phyloP scores from a whole-genome alignment of 2,113 vertebrate species.

The Gasterosteus nipponicus region DNA sequence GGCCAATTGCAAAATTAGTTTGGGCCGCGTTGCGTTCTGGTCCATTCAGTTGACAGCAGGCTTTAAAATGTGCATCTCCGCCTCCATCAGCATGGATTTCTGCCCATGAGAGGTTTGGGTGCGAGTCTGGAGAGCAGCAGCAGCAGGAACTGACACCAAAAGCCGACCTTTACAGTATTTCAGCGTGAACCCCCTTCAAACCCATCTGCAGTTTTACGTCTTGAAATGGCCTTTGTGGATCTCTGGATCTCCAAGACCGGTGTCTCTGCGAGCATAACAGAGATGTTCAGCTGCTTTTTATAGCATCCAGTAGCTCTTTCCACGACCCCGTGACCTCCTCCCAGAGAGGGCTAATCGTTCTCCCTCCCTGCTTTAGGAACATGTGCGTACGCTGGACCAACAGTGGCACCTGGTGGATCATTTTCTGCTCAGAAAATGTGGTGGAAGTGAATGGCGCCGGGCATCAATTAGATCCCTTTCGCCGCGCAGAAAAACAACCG shows the following conservation, averaged over 20 bases:
- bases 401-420: conserved; percentile 75
- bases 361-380: background rate
- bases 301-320: conserved; percentile 14
- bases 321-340: conserved; percentile 42
- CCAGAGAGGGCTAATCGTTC: conserved; percentile 36
- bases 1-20: conserved; percentile 27
- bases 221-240: background rate
- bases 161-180: conserved; percentile 16
- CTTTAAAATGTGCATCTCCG: conserved; percentile 5
- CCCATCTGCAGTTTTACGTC: conserved; percentile 2
- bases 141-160: background rate
- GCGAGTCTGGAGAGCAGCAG: conserved; percentile 2
- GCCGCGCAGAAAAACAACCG: conserved; percentile 9
- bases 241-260: background rate
- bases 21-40: conserved; percentile 22
- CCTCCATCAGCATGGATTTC: conserved; percentile 14
- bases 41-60: conserved; percentile 17
- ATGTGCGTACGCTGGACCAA: conserved; percentile 46
- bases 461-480: conserved; percentile 18
- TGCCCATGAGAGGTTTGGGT: background rate
- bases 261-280: background rate
- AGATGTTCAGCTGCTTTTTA: background rate
- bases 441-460: background rate
- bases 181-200: background rate
- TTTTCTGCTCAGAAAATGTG: background rate